These are phyloP conservation scores for Eulacestoma nigropectus DNA, from an alignment of 2,113 vertebrate species.

Conservation along the genomic window DNA sequence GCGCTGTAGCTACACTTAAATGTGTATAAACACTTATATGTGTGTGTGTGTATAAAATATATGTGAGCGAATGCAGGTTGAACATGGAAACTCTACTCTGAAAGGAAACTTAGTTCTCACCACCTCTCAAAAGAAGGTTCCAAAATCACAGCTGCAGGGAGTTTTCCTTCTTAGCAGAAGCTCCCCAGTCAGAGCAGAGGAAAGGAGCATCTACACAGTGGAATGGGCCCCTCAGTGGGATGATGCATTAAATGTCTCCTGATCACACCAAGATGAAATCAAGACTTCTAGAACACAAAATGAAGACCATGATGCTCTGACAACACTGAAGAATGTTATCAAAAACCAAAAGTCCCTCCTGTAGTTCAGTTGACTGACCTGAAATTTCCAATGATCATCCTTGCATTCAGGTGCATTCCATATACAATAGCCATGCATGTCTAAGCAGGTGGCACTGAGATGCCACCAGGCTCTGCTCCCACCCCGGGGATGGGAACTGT, in stretches of 20 bases:
- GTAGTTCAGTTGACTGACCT: background rate
- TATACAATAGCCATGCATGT: rapidly evolving
- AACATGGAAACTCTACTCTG: background rate
- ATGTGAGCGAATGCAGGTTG: background rate
- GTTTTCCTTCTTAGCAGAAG: background rate
- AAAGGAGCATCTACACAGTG: background rate
- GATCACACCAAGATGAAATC: background rate
- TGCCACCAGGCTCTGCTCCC: background rate
- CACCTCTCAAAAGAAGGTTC: background rate
- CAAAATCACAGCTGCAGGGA: background rate
- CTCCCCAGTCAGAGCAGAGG: background rate
- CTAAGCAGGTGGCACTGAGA: background rate
- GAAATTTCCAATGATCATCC: background rate
- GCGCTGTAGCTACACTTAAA: background rate
- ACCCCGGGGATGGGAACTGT: rapidly evolving
- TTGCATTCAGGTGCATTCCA: background rate
- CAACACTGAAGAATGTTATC: background rate
- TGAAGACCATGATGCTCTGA: background rate
- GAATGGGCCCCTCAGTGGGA: background rate
- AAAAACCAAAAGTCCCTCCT: background rate
- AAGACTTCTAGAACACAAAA: background rate
- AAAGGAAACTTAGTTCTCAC: background rate
- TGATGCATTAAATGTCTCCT: background rate
- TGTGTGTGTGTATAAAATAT: background rate
- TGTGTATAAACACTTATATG: background rate